Percentiles rank a stretch among this genome's conserved stretches.
Evolutionary conservation across 2,888 invertebrate genomes (phyloP).

Genomic region (Pristionchus mayeri): DNA sequence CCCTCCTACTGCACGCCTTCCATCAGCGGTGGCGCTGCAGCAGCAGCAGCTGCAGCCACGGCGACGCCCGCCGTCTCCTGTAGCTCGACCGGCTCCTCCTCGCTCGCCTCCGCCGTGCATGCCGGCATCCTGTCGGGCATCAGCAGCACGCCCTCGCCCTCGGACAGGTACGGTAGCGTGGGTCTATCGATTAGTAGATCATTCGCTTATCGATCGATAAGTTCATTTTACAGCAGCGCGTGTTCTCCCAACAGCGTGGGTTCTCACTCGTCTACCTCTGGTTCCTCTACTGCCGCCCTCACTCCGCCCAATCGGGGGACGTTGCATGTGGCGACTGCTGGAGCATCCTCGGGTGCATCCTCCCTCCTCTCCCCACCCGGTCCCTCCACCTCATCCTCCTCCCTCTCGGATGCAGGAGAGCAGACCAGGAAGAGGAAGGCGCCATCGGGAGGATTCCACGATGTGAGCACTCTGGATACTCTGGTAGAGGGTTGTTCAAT

Average conservation of each 20-base stretch:
- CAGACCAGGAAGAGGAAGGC: conserved; percentile 31
- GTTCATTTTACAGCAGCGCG: conserved; percentile 42
- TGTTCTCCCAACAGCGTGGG: conserved; percentile 54
- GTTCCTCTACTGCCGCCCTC: not conserved
- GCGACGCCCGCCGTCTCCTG: not conserved
- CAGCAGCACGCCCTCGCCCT: conserved; percentile 54
- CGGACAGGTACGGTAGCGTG: conserved; percentile 51
- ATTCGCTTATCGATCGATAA: not conserved
- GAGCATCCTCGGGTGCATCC: not conserved
- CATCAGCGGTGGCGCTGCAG: too few relatives aligned
- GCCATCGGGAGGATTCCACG: conserved; percentile 43
- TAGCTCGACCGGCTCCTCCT: not conserved
- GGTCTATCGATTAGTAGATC: not conserved
- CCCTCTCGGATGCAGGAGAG: not conserved
- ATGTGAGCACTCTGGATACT: not conserved
- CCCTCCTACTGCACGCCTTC: too few relatives aligned
- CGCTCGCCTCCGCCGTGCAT: conserved; percentile 42
- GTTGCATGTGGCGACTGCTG: not conserved
- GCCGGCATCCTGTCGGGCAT: conserved; percentile 45
- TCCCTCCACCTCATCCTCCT: not conserved
- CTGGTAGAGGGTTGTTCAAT: not conserved
- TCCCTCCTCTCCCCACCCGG: conserved; percentile 42
- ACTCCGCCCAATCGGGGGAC: conserved; percentile 25
- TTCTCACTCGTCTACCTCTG: conserved; percentile 41
- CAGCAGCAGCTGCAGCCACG: not conserved